Evolutionary conservation across 2,113 vertebrate species (phyloP).

Genomic region (zebrafish (Danio rerio)): DNA sequence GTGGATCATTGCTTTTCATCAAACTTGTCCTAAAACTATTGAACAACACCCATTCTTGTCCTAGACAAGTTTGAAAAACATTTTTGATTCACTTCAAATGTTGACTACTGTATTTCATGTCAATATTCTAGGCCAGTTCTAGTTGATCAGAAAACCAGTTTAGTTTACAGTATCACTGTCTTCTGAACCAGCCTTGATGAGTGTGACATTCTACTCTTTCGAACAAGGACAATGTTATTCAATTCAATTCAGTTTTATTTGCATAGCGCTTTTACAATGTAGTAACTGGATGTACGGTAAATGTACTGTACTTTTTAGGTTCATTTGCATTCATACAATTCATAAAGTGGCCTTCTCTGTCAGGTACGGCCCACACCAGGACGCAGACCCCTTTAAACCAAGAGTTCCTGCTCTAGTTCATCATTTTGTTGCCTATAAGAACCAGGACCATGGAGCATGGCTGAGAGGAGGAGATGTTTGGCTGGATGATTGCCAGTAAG

Average conservation of each 20-base stretch:
- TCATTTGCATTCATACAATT: background rate
- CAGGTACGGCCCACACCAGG: conserved; percentile 94
- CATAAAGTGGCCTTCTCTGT: background rate
- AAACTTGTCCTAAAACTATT: too few species aligned
- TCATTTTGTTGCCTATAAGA: conserved; percentile 92
- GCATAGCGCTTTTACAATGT: too few species aligned
- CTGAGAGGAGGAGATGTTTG: conserved; percentile 96
- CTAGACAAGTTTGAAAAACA: too few species aligned
- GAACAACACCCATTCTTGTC: too few species aligned
- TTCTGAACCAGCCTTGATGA: background rate
- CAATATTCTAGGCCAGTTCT: too few species aligned
- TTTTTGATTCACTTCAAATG: background rate
- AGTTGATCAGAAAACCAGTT: background rate
- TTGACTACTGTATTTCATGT: too few species aligned
- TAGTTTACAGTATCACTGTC: background rate
- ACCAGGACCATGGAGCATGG: conserved; percentile 98
- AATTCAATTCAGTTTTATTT: too few species aligned
- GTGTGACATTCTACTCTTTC: background rate
- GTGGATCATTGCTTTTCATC: too few species aligned
- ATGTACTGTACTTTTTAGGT: background rate
- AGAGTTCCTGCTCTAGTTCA: conserved; percentile 91
- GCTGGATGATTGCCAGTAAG: conserved; percentile 96
- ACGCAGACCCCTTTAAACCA: conserved; percentile 92
- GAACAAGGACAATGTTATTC: too few species aligned
- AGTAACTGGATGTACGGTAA: too few species aligned